Evolutionary conservation across 2,113 vertebrate species (phyloP).

Genomic region (Pseudonaja textilis): DNA sequence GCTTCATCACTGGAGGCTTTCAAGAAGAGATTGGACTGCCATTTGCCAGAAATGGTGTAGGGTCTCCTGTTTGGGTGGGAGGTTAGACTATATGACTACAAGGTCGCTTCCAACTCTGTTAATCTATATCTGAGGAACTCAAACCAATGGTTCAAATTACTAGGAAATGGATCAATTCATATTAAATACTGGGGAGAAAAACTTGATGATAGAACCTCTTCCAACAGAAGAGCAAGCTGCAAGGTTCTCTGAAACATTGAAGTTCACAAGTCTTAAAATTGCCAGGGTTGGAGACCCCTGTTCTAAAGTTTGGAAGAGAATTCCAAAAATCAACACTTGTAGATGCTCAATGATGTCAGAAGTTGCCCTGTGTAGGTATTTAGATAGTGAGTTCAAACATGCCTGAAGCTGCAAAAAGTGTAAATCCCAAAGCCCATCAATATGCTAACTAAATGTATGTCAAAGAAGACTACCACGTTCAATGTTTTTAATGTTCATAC

Average conservation of each 20-base stretch:
- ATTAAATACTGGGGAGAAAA: neutral
- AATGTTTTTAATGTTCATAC: too few relatives aligned
- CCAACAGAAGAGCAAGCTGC: neutral
- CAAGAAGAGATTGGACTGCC: too few relatives aligned
- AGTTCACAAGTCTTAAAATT: neutral
- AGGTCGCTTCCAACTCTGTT: too few relatives aligned
- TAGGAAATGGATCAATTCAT: neutral
- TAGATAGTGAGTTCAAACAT: neutral
- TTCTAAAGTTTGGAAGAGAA: neutral
- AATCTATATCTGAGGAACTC: neutral
- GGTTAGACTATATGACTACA: too few relatives aligned
- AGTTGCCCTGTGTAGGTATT: neutral
- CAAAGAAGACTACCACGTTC: too few relatives aligned
- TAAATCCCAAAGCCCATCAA: neutral
- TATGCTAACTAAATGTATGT: neutral
- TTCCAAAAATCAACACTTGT: neutral
- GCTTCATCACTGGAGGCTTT: too few relatives aligned
- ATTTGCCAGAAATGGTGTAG: too few relatives aligned
- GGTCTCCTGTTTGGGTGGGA: too few relatives aligned
- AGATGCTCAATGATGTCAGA: neutral
- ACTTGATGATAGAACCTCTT: neutral
- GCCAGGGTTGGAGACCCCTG: neutral
- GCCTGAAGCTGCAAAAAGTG: too few relatives aligned
- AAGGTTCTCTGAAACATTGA: too few relatives aligned
- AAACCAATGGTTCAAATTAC: neutral